Evolutionary conservation across 1,140 invertebrate genomes (phyloP), one percentile per base, ranked within the genome.

Genomic region (Ceratina calcarata): DNA sequence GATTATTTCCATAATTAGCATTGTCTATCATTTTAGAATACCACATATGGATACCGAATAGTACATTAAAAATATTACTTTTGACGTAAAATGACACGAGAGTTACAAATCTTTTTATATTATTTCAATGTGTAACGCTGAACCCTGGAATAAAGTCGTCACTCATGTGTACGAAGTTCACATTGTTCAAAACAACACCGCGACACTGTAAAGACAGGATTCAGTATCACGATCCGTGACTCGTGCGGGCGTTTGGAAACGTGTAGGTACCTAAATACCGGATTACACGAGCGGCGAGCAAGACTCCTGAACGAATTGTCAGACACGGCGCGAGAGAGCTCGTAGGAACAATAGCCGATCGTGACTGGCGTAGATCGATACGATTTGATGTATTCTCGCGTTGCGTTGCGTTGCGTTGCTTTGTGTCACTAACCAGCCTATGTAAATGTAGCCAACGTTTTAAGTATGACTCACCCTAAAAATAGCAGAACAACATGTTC

Each of bases 251-350:
- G 66, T 22, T 70, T 37, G 73, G 66, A 60, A 65, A 70, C 22
- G 61, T 51, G 73, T 60, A 68, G 70, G 68, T 85, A 85, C 84
- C 78, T 81, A 85, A 85, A 84, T 85, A 66, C 55, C 78, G 76
- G 82, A 85, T 85, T 85, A 85, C 69, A 74, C 69, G 32, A 32
- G 27, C 16, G 65, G 75, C 62, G 73, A 69, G 78, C 68, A 74
- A 81, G 74, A 70, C 74, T 69, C 53, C 24, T 18, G 65, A 68
- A 66, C 78, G 62, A 72, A 65, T 68, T 77, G 78, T 84, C 78
- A 60, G 58, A 45, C 27, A 4, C 27, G 53, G 12, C 61, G 27
- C 60, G 49, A 73, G 71, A 73, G 78, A n/a, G 69, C 82, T 74
- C 68, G 51, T 64, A 68, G 67, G 80, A 85, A 81, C 84, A 84